Evolutionary conservation across 2,797 vertebrate genomes (phyloP).

Genomic region (Graptemys geographica): DNA sequence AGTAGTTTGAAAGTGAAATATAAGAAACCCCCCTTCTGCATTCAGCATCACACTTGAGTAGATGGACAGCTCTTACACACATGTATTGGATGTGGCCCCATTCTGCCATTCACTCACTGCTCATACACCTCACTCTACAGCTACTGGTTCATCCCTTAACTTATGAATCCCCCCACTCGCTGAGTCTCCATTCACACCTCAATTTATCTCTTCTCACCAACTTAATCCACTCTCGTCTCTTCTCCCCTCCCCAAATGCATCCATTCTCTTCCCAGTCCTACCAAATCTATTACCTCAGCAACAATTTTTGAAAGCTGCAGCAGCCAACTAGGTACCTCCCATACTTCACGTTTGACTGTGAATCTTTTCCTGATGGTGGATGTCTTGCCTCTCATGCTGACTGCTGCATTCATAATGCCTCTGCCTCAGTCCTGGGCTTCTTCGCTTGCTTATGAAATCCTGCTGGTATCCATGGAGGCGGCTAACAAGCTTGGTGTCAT

Average conservation of each 20-base stretch:
- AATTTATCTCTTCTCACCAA: background rate
- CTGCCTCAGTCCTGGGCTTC: background rate
- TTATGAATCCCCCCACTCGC: background rate
- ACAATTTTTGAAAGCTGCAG: background rate
- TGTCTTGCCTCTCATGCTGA: background rate
- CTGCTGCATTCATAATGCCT: background rate
- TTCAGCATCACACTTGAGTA: background rate
- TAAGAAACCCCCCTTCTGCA: accelerated
- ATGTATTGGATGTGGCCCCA: background rate
- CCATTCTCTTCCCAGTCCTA: background rate
- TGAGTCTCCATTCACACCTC: background rate
- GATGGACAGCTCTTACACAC: background rate
- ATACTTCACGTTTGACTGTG: background rate
- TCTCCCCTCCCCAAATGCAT: background rate
- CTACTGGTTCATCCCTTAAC: background rate
- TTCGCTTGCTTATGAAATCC: background rate
- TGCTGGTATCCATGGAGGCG: background rate
- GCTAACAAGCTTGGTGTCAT: background rate
- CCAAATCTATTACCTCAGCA: background rate
- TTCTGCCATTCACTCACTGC: accelerated
- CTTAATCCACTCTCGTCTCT: background rate
- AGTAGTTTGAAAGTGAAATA: background rate
- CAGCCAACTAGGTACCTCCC: background rate
- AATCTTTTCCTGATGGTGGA: background rate
- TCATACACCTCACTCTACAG: background rate